Evolutionary conservation across 2,797 vertebrate genomes (phyloP).

Genomic region (Myripristis jacobus): DNA sequence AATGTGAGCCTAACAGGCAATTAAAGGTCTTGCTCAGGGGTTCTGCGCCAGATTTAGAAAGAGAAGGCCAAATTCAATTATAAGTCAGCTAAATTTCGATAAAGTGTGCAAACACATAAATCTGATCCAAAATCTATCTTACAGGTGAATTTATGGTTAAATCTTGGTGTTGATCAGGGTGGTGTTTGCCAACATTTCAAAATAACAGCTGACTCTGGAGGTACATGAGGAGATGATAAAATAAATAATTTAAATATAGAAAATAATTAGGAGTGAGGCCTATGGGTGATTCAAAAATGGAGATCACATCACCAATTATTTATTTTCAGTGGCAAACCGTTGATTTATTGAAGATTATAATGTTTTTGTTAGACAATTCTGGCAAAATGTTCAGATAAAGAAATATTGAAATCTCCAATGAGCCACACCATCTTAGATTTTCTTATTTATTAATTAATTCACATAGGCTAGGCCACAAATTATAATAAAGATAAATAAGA

Average conservation of each 20-base stretch:
- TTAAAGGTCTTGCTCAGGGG: background rate
- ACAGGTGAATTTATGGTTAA: conserved; percentile 13
- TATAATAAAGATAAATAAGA: background rate
- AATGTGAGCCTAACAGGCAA: background rate
- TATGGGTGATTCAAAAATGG: conserved; percentile 20
- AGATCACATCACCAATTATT: conserved; percentile 36
- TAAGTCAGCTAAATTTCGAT: conserved; percentile 8
- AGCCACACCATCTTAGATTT: background rate
- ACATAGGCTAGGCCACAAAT: background rate
- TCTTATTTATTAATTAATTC: background rate
- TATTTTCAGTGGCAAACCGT: background rate
- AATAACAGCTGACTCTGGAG: conserved; percentile 14
- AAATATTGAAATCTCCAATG: background rate
- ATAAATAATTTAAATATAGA: conserved; percentile 40
- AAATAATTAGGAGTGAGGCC: conserved; percentile 24
- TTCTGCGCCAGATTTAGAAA: background rate
- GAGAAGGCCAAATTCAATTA: conserved; percentile 4
- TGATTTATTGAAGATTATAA: conserved; percentile 11
- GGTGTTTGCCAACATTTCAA: background rate
- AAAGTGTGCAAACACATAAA: background rate
- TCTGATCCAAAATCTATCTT: conserved; percentile 5
- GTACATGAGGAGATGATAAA: conserved; percentile 10
- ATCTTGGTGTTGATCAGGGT: background rate
- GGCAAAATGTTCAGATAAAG: background rate
- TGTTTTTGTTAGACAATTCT: conserved; percentile 18